Conservation (phyloP, 35 echinoderm and acorn worm species). For the Patiria miniata region DNA sequence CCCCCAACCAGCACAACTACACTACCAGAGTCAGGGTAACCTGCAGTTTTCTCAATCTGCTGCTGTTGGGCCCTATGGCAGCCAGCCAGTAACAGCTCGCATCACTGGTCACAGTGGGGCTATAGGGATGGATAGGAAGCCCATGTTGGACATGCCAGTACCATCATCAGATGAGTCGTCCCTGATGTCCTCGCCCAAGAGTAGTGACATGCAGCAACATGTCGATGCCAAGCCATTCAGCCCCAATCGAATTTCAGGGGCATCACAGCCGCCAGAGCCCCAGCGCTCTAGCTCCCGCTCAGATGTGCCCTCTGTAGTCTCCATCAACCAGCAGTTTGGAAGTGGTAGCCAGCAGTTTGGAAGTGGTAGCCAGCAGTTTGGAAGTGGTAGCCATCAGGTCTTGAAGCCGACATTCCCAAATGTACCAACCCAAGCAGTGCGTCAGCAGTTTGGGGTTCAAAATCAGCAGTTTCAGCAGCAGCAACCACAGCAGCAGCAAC, state of each 20-base stretch:
- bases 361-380: neutral
- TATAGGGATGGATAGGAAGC: constrained; percentile 19
- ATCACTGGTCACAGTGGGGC: neutral
- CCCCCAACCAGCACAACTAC: constrained; percentile 56
- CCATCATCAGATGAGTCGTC: constrained; percentile 25
- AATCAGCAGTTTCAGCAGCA: neutral
- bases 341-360: neutral
- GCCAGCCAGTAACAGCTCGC: constrained; percentile 28
- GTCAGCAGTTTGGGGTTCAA: neutral
- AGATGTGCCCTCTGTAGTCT: neutral
- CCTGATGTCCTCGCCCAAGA: constrained; percentile 24
- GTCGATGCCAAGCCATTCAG: constrained; percentile 90
- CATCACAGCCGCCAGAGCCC: constrained; percentile 27
- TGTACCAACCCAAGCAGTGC: neutral
- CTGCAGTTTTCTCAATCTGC: constrained; percentile 23
- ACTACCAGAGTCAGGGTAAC: constrained; percentile 43
- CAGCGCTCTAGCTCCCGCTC: constrained; percentile 29
- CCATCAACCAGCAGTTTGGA: constrained; percentile 6
- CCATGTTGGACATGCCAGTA: neutral
- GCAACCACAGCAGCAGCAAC: too few relatives aligned
- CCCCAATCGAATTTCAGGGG: constrained; percentile 49
- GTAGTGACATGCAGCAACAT: constrained; percentile 81
- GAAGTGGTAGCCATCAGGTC: neutral
- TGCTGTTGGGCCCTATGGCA: constrained; percentile 18
- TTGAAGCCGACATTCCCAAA: neutral